phyloP scores from a whole-genome alignment of 2,113 vertebrate species.

The Plectropomus leopardus region DNA sequence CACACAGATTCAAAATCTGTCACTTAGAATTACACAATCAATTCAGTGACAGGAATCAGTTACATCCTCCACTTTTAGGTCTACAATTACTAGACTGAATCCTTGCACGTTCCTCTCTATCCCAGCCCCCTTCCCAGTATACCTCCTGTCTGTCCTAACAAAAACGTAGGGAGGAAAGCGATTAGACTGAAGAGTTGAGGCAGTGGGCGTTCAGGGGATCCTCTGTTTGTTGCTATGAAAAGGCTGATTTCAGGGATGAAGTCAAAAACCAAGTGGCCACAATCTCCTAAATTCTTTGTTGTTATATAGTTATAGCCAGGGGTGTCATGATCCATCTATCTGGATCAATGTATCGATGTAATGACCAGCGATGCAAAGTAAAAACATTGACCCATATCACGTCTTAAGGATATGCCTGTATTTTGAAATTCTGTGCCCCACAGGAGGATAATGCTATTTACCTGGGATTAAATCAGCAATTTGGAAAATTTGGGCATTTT shows the following conservation, averaged over 20 bases:
- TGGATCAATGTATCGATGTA: too few species aligned
- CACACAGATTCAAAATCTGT: constrained; percentile 24
- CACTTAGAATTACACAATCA: constrained; percentile 38
- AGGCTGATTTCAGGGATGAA: background rate
- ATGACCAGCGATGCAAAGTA: too few species aligned
- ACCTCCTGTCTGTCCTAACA: constrained; percentile 11
- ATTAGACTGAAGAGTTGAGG: constrained; percentile 7
- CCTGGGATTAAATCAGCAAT: too few species aligned
- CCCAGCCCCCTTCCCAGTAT: background rate
- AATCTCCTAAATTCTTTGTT: background rate
- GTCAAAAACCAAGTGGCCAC: background rate
- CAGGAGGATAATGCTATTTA: too few species aligned
- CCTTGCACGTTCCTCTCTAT: background rate
- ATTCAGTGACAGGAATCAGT: constrained; percentile 28
- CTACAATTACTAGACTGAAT: constrained; percentile 15
- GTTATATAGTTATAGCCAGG: background rate
- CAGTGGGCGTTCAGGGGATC: background rate
- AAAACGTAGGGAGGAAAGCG: background rate
- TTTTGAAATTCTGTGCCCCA: too few species aligned
- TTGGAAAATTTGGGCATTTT: too few species aligned
- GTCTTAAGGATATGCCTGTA: too few species aligned
- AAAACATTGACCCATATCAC: too few species aligned
- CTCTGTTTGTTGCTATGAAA: background rate
- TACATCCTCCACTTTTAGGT: background rate
- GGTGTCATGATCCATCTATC: too few species aligned